These are phyloP conservation scores for Etia nguti DNA, from an alignment of 2,113 vertebrate genomes.

Conservation along the genomic window DNA sequence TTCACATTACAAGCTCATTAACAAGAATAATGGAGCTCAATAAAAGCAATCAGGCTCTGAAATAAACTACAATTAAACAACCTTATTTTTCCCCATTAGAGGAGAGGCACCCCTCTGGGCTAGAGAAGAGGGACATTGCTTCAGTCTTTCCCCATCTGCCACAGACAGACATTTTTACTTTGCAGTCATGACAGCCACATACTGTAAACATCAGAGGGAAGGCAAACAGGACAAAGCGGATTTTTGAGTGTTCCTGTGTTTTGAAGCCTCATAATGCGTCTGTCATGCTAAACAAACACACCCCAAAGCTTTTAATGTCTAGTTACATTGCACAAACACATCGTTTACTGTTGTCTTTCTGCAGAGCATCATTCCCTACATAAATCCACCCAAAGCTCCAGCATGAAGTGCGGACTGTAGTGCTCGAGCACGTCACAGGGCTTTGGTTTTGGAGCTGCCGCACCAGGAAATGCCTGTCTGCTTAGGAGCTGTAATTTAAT, in stretches of 20 bases:
- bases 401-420: constrained; percentile 47
- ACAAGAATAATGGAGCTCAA: constrained; percentile 76
- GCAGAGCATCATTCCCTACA: constrained; percentile 40
- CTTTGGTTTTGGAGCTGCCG: constrained; percentile 38
- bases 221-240: constrained; percentile 54
- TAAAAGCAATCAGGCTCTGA: constrained; percentile 75
- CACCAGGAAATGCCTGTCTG: constrained; percentile 53
- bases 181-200: constrained; percentile 25
- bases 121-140: constrained; percentile 43
- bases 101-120: constrained; percentile 49
- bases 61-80: constrained; percentile 78
- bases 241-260: constrained; percentile 49
- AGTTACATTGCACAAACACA: constrained; percentile 54
- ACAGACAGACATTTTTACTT: constrained; percentile 41
- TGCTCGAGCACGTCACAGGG: constrained; percentile 52
- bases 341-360: constrained; percentile 59
- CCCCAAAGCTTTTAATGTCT: constrained; percentile 63
- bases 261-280: constrained; percentile 37
- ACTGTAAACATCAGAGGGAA: constrained; percentile 47
- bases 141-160: constrained; percentile 59
- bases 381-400: constrained; percentile 64
- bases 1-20: constrained; percentile 76
- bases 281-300: constrained; percentile 59
- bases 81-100: constrained; percentile 75
- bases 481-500: constrained; percentile 67